Conservation (phyloP, 2,113 vertebrate species). For the Nycticryphes semicollaris region DNA sequence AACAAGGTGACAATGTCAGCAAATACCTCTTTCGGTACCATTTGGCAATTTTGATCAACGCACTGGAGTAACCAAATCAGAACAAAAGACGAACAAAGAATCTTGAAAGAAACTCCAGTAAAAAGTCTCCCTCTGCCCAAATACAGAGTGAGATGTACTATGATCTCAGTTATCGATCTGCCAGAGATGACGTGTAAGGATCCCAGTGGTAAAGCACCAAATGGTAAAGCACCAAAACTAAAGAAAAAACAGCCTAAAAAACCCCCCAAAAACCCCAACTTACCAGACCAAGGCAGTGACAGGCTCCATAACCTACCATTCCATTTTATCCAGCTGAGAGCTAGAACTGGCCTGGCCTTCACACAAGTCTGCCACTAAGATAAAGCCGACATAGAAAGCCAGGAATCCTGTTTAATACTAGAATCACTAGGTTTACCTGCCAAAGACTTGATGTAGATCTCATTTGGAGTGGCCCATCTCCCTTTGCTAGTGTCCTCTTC, state of each 20-base stretch:
- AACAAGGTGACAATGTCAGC: background rate
- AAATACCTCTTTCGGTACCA: background rate
- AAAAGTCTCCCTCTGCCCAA: background rate
- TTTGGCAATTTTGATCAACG: background rate
- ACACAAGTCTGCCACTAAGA: background rate
- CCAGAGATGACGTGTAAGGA: background rate
- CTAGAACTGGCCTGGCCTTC: background rate
- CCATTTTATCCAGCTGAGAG: background rate
- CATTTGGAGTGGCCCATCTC: background rate
- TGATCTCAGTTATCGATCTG: background rate
- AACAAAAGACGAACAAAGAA: slow-evolving; percentile 1
- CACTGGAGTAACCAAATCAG: background rate
- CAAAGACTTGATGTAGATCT: background rate
- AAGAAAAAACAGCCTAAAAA: background rate
- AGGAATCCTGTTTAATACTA: background rate
- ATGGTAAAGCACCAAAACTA: background rate
- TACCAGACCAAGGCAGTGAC: background rate
- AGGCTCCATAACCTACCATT: background rate
- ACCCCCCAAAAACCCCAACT: background rate
- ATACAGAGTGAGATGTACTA: background rate
- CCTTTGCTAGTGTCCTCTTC: background rate
- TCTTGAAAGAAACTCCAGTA: background rate
- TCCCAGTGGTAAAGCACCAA: background rate
- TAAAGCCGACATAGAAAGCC: background rate
- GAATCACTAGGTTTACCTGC: background rate